Evolutionary conservation across 2,888 invertebrate species (phyloP).

Genomic region (Tachina grossa): DNA sequence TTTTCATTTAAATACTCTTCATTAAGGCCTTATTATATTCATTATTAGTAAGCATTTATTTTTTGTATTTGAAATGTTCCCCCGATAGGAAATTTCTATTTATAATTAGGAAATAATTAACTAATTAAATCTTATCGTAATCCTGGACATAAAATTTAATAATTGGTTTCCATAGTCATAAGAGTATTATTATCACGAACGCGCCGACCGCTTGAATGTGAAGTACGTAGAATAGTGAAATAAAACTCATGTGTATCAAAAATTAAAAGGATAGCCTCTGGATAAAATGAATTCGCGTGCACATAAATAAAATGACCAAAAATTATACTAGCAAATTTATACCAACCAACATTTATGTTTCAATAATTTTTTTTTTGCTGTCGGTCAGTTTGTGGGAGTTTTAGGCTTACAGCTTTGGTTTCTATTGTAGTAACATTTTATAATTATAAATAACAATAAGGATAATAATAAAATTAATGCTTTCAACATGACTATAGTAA

Average conservation of each 20-base stretch:
- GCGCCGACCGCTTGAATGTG: neutral
- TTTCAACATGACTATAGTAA: neutral
- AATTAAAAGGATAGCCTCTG: neutral
- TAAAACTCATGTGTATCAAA: neutral
- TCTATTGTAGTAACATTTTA: slow-evolving; percentile 1
- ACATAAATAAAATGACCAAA: slow-evolving; percentile 25
- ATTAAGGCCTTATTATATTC: neutral
- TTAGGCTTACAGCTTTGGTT: neutral
- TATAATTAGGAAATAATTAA: slow-evolving; percentile 51
- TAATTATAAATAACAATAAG: neutral
- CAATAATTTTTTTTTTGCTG: no score
- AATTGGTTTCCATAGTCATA: slow-evolving; percentile 38
- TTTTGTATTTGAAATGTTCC: neutral
- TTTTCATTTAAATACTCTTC: neutral
- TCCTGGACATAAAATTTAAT: slow-evolving; percentile 35
- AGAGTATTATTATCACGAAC: slow-evolving; percentile 26
- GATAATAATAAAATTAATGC: neutral
- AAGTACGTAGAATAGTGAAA: neutral
- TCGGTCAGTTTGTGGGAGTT: neutral
- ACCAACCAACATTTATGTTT: slow-evolving; percentile 27
- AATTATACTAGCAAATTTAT: slow-evolving; percentile 43
- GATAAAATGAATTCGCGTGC: slow-evolving; percentile 6
- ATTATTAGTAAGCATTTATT: neutral
- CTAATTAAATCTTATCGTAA: slow-evolving; percentile 47
- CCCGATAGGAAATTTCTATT: slow-evolving; percentile 1